Percentiles rank a stretch among this genome's conserved stretches.
These are phyloP conservation scores for Tryphoninae sp. DNA, from an alignment of 2,888 invertebrate species.

Conservation along the genomic window DNA sequence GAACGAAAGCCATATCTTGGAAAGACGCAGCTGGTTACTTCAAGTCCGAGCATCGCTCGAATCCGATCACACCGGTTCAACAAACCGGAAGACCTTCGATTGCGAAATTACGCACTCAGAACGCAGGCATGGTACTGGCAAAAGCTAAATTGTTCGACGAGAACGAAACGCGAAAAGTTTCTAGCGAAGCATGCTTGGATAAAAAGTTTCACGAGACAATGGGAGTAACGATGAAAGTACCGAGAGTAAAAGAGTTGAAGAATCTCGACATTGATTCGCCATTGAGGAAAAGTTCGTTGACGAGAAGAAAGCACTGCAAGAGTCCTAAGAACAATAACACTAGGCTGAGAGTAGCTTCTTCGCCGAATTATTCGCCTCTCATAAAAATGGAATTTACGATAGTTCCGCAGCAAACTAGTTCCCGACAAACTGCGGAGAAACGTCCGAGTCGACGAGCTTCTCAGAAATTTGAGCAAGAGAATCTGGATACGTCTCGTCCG, in stretches of 20 bases:
- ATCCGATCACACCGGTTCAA: slow-evolving; percentile 78
- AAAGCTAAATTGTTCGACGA: slow-evolving; percentile 90
- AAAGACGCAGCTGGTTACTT: slow-evolving; percentile 84
- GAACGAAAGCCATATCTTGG: slow-evolving; percentile 79
- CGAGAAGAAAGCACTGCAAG: slow-evolving; percentile 60
- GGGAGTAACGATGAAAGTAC: slow-evolving; percentile 40
- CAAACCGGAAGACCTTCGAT: slow-evolving; percentile 87
- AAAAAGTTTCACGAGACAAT: slow-evolving; percentile 46
- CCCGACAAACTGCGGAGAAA: slow-evolving; percentile 58
- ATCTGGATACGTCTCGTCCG: slow-evolving; percentile 34
- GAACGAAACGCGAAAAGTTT: slow-evolving; percentile 61
- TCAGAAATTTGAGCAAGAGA: slow-evolving; percentile 60
- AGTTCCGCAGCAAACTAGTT: slow-evolving; percentile 51
- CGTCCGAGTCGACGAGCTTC: slow-evolving; percentile 56
- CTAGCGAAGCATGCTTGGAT: slow-evolving; percentile 21
- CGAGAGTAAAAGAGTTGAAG: slow-evolving; percentile 49
- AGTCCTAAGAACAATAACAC: slow-evolving; percentile 64
- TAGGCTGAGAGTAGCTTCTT: slow-evolving; percentile 60
- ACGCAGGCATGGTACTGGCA: slow-evolving; percentile 91
- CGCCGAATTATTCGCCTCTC: slow-evolving; percentile 63
- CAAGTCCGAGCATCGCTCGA: slow-evolving; percentile 81
- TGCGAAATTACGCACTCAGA: slow-evolving; percentile 87
- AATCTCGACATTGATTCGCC: slow-evolving; percentile 45
- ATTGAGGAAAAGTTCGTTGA: slow-evolving; percentile 40
- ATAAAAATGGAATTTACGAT: slow-evolving; percentile 69